These are phyloP conservation scores for Leptinotarsa haldemani DNA, from an alignment of 2,888 invertebrate genomes.

Conservation along the genomic window DNA sequence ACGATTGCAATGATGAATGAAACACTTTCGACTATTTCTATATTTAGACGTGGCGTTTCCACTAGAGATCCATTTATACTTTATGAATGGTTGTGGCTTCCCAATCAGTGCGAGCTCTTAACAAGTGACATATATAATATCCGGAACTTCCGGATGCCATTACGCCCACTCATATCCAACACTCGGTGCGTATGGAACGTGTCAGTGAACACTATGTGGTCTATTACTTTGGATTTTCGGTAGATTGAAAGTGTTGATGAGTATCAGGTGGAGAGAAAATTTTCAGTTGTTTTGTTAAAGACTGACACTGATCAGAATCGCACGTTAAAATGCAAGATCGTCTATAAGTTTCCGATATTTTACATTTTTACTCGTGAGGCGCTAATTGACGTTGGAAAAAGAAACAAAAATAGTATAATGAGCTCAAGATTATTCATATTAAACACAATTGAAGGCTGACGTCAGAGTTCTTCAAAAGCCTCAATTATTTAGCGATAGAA, in stretches of 20 bases:
- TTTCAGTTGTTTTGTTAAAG: no score
- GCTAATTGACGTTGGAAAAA: no score
- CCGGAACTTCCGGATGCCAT: constrained; percentile 47
- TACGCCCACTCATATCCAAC: constrained; percentile 30
- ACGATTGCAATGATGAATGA: constrained; percentile 24
- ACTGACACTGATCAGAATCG: no score
- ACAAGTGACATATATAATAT: constrained; percentile 43
- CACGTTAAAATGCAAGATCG: no score
- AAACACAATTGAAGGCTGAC: no score
- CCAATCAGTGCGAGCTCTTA: constrained; percentile 32
- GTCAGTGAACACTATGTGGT: constrained; percentile 12
- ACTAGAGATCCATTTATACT: constrained; percentile 36
- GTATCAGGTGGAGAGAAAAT: no score
- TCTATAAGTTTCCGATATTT: no score
- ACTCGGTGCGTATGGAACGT: constrained; percentile 13
- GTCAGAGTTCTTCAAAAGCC: no score
- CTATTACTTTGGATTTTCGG: neutral
- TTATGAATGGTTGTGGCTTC: constrained; percentile 33
- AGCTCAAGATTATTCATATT: no score
- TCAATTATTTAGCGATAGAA: no score
- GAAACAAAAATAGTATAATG: no score
- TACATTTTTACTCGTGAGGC: no score
- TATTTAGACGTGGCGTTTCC: constrained; percentile 31
- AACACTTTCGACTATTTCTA: constrained; percentile 21
- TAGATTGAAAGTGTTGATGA: neutral